Base-by-base conservation (phyloP, 2,888 invertebrate species). In the Sinopyrophorus schimmeli region DNA sequence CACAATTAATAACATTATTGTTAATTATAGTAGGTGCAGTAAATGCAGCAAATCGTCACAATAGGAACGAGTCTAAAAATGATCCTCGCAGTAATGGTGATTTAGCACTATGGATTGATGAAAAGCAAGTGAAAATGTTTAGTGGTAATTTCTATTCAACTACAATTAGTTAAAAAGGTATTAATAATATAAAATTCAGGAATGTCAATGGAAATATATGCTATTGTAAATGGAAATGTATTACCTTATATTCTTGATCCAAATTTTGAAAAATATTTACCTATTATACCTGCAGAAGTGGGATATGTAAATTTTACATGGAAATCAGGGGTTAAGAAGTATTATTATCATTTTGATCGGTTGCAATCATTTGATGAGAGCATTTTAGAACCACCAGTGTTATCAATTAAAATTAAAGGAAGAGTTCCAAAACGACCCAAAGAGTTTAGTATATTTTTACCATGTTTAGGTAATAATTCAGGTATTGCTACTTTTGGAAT, bases 261-360 rank as follows among this genome's bases (percentile, higher is more conserved):
- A 1, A 89, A 91, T 69, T 89, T 95, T 68, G 92, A 93, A 62
- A 87, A 86, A 67, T 88, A 91, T 69, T 76, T 95, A 58, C 93
- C 92, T 28, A 84, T 90, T 46, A 93, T 96, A 67, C 95, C 95
- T 1, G 88, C 92, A 3, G 93, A 95, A 77, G 91, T 95, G 14
- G 87, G 87, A 53, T 86, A 86, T 69, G 92, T 92, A 1, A 92
- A 92, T 74, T 92, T 93, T 69, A 92, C 92, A 28, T 92, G 92
- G 93, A 86, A 86, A 66, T 87, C 92, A 1, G 89, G 89, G 10
- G 77, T 78, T 57, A 86, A 87, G 68, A 86, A 86, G 68, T 91
- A 90, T 70, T 84, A 81, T 65, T 94, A 94, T 70, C 83, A 92
- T 70, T 94, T 94, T 71, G 91, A 92, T 71, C 82, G 85, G 42